A percentile compares a stretch with the other conserved stretches of the same genome.
These are phyloP conservation scores for Lepidochitona cinerea DNA, from an alignment of 2,888 invertebrate species.

Conservation along the genomic window DNA sequence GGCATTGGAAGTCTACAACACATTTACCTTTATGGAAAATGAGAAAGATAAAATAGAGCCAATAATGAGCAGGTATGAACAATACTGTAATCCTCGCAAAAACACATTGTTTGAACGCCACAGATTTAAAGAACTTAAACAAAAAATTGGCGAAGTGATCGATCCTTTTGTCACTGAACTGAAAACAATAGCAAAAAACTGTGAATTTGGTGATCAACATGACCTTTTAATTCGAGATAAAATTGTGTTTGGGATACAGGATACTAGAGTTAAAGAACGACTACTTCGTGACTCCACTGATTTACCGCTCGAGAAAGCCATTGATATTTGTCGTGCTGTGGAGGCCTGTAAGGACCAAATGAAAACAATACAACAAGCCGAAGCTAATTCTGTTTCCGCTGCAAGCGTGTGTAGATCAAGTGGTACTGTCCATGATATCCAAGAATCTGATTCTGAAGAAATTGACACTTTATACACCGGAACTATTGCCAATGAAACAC, in stretches of 20 bases:
- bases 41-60: constrained; percentile 8
- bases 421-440: not conserved
- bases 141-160: constrained; percentile 16
- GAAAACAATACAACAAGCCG: not conserved
- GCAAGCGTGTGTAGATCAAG: constrained; percentile 2
- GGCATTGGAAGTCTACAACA: constrained; percentile 20
- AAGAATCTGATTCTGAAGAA: not conserved
- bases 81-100: constrained; percentile 22
- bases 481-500: not conserved
- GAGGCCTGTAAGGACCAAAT: constrained; percentile 18
- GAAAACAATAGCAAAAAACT: constrained; percentile 18
- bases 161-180: constrained; percentile 23
- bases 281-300: constrained; percentile 19
- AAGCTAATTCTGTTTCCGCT: not conserved
- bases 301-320: constrained; percentile 11
- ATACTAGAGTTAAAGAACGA: constrained; percentile 13
- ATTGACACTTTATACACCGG: not conserved
- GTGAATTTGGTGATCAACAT: constrained; percentile 19
- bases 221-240: constrained; percentile 20
- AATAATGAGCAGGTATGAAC: too few relatives aligned
- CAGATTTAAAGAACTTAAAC: constrained; percentile 13
- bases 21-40: constrained; percentile 6
- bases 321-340: constrained; percentile 22
- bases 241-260: constrained; percentile 14
- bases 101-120: constrained; percentile 23